Evolutionary conservation across 2,113 vertebrate species (phyloP).

Genomic region (Sphyrna mokarran): DNA sequence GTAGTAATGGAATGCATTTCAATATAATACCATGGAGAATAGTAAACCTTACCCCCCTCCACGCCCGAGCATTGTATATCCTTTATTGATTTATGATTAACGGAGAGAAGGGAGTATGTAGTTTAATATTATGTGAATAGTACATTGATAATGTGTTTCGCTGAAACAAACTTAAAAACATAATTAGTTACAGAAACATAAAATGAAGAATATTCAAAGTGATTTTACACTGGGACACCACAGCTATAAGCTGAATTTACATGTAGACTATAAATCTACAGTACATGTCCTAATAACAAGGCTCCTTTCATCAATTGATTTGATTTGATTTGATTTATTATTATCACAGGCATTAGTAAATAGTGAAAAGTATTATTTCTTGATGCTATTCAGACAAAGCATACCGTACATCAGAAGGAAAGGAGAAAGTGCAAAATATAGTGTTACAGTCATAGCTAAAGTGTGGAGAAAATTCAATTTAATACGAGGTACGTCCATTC

Average conservation of each 20-base stretch:
- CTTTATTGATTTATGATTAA: slow-evolving; percentile 38
- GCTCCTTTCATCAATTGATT: neutral
- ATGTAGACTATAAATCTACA: neutral
- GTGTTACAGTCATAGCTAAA: too few species aligned
- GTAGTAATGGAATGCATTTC: slow-evolving; percentile 42
- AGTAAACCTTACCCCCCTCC: neutral
- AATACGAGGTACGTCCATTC: too few species aligned
- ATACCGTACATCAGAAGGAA: too few species aligned
- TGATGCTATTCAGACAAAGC: too few species aligned
- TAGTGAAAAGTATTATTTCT: too few species aligned
- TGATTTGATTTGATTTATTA: too few species aligned
- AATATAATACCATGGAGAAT: neutral
- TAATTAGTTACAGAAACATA: neutral
- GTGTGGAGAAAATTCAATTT: too few species aligned
- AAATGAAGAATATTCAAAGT: neutral
- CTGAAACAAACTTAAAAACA: neutral
- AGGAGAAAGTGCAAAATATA: too few species aligned
- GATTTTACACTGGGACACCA: neutral
- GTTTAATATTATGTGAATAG: slow-evolving; percentile 41
- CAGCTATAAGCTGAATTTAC: neutral
- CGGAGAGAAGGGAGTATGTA: slow-evolving; percentile 42
- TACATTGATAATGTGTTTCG: neutral
- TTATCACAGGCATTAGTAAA: too few species aligned
- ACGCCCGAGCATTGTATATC: slow-evolving; percentile 38
- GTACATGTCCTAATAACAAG: too few species aligned